Evolutionary conservation across 1,140 invertebrate genomes (phyloP), one percentile per base, ranked within the genome.

Genomic region (Camponotus floridanus): DNA sequence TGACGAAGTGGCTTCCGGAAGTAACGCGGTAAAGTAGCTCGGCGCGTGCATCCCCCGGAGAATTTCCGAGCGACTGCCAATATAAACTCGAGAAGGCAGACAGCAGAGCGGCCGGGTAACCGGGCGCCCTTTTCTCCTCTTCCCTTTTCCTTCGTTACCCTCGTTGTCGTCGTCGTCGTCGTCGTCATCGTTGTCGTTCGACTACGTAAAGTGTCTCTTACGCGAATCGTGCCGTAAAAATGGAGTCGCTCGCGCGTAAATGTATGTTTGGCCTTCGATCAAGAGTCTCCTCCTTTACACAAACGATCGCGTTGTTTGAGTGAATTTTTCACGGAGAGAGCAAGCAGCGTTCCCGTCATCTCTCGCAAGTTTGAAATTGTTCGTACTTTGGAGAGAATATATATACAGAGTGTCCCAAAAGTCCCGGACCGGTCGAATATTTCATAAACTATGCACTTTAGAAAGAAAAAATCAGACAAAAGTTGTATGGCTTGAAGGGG

Each of bases 1-100:
- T 86, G 85, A 86, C 85, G 85, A 86, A 86, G 85, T 86, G 81
- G 64, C 78, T 83, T 86, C 64, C 85, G 76, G 76, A 33, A 31
- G 67, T 70, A 79, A 62, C n/a, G 42, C n/a, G 15, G 48, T 51
- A 51, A 31, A n/a, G 21, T 67, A 39, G 62, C 84, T 59, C 76
- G 71, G 51, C 78, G 67, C 51, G 21, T 45, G 71, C 57, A 76
- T 76, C 71, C 59, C 71, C 73, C 61, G 48, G 74, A 65, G 74
- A 62, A 76, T 85, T 67, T 76, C 55, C 81, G 70, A 76, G 68
- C 81, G 55, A 21, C 70, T 87, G 80, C 65, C 70, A 48, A 78
- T 85, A 86, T 78, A 87, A 87, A 83, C 80, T 87, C 73, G 73
- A 51, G 18, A 18, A 67, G 39, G 57, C 39, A 73, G 68, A 81